Base-by-base conservation (phyloP, 2,113 vertebrate genomes). In the Triplophysa rosa region DNA sequence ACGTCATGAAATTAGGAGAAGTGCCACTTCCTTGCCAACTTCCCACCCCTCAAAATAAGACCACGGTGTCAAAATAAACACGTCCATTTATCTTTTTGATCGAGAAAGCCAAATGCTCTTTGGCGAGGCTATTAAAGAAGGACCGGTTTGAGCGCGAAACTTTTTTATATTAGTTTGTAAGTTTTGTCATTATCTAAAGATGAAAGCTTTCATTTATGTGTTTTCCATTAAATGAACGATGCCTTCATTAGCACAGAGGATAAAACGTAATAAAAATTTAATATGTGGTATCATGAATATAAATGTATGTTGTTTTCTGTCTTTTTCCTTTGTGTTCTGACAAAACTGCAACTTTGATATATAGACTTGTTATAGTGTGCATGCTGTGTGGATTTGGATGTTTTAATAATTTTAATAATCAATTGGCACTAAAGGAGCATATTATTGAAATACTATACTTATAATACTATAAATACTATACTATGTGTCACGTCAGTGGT, bases 1-100 rank as follows among this genome's bases (percentile, higher is more conserved):
- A 86, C 70, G 87, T 82, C 47, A 76, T 83, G 67, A 80, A 87
- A 85, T 79, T 74, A 77, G 37, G 70, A 70, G 82, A 82, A 79
- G 81, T 65, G 74, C 59, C 63, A 59, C 78, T 86, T 84, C 81
- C 49, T 37, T 86, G 61, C 66, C 84, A 87, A 82, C 80, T 61
- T 72, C 64, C 26, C 47, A 76, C 70, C 65, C 33, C 14, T 63
- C 42, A 62, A 80, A 79, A 72, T 37, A 59, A 67, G 59, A 74
- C 70, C 49, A 64, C n/a, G 26, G 59, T 67, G 76, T 86, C 79
- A 82, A 59, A 81, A 79, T 68, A 54, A 42, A 78, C 73, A 64
- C 14, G 16, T 72, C 67, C 12, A 69, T 79, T 80, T 80, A 84
- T 71, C 73, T 78, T 75, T 37, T 63, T 64, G 82, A 78, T 86